Percentiles rank a stretch among this genome's conserved stretches.
phyloP scores from a whole-genome alignment of 1,140 invertebrate species.

The Ridgeia piscesae region DNA sequence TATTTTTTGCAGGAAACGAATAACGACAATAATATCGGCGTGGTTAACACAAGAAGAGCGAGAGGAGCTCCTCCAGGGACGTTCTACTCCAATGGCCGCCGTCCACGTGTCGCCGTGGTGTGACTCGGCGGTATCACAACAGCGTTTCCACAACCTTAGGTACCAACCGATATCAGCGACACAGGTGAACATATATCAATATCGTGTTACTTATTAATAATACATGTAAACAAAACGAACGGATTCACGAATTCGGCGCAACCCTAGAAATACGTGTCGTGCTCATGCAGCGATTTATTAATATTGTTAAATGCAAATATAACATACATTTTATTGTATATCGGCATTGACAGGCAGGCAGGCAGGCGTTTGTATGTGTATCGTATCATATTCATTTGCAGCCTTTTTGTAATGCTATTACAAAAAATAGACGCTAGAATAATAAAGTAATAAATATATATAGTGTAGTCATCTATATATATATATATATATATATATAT shows the following conservation, averaged over 20 bases:
- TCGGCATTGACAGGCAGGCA: too few species aligned
- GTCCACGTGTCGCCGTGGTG: not conserved
- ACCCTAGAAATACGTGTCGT: not conserved
- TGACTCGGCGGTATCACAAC: not conserved
- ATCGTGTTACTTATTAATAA: not conserved
- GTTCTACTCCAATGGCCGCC: not conserved
- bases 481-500: too few species aligned
- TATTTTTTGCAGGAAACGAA: not conserved
- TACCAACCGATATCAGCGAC: not conserved
- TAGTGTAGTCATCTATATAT: too few species aligned
- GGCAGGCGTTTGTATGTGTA: not conserved
- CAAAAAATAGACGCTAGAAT: too few species aligned
- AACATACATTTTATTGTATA: too few species aligned
- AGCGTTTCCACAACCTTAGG: not conserved
- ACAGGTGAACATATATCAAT: not conserved
- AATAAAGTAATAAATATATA: too few species aligned
- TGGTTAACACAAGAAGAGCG: not conserved
- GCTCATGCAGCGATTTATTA: too few species aligned
- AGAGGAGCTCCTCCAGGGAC: too few species aligned
- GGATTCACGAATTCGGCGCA: not conserved
- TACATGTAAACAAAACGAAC: not conserved
- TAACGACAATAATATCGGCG: not conserved
- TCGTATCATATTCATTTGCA: not conserved
- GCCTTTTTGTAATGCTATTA: too few species aligned
- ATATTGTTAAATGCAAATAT: not conserved